Percentiles rank a stretch among this genome's conserved stretches.
Evolutionary conservation across 2,113 vertebrate species (phyloP).

Genomic region (Carlito syrichta): DNA sequence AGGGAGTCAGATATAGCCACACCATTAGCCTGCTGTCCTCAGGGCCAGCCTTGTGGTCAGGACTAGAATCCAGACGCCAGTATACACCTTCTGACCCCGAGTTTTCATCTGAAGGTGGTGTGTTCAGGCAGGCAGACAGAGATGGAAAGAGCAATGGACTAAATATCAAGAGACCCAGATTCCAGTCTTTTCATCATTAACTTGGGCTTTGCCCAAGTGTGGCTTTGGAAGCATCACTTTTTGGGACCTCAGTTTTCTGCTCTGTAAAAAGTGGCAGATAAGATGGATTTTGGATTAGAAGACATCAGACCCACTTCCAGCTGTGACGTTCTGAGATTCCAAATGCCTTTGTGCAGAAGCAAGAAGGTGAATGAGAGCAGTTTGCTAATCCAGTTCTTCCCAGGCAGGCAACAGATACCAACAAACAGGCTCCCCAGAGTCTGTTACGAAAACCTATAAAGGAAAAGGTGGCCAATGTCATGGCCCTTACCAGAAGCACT

Average conservation of each 20-base stretch:
- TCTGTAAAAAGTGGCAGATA: background rate
- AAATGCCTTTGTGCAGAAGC: background rate
- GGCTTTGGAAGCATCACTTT: background rate
- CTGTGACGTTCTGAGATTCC: background rate
- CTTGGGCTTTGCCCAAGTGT: background rate
- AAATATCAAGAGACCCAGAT: background rate
- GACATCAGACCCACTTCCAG: background rate
- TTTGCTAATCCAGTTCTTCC: background rate
- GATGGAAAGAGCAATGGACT: background rate
- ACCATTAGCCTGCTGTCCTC: background rate
- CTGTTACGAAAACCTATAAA: background rate
- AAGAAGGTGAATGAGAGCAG: background rate
- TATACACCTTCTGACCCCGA: too few relatives aligned
- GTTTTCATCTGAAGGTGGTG: background rate
- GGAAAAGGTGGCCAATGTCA: fast-evolving
- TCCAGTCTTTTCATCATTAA: background rate
- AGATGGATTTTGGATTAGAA: background rate
- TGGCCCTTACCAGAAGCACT: constrained; percentile 42
- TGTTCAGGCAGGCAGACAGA: background rate
- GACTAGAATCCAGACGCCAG: background rate
- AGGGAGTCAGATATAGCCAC: background rate
- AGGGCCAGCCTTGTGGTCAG: background rate
- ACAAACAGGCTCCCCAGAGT: background rate
- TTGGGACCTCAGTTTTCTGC: background rate
- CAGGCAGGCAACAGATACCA: background rate